Conservation (phyloP, 2,113 vertebrate species). For the Dryoscopus gambensis region DNA sequence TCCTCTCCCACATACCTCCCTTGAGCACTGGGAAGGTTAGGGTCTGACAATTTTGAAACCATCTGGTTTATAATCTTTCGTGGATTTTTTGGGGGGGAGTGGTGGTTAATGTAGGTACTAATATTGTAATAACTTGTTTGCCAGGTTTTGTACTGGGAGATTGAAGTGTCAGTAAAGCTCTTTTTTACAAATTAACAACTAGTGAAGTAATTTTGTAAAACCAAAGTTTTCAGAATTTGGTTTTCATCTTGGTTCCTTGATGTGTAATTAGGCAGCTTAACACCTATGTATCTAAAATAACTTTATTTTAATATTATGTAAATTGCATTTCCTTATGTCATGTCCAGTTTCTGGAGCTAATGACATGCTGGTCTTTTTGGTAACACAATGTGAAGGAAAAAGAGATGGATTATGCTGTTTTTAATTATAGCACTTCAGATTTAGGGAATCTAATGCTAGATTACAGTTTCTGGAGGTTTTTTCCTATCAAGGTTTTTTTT, state of each 20-base stretch:
- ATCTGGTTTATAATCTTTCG: background rate
- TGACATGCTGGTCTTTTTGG: background rate
- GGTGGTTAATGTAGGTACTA: background rate
- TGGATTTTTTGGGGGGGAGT: background rate
- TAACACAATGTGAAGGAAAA: background rate
- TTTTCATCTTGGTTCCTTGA: background rate
- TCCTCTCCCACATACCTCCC: background rate
- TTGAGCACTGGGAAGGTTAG: background rate
- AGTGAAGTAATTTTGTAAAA: background rate
- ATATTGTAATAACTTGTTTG: background rate
- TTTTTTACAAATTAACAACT: background rate
- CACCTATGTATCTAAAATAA: background rate
- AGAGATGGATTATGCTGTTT: background rate
- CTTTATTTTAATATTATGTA: background rate
- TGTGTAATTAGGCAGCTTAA: background rate
- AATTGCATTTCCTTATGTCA: background rate
- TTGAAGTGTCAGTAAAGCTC: background rate
- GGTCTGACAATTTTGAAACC: background rate
- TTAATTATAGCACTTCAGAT: background rate
- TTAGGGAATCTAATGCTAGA: background rate
- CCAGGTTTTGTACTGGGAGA: background rate
- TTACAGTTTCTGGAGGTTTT: background rate
- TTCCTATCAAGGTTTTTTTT: too few species aligned
- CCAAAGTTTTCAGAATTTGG: background rate
- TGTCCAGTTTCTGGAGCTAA: background rate